Base-by-base conservation (phyloP, 2,797 vertebrate species). In the Lateolabrax maculatus region DNA sequence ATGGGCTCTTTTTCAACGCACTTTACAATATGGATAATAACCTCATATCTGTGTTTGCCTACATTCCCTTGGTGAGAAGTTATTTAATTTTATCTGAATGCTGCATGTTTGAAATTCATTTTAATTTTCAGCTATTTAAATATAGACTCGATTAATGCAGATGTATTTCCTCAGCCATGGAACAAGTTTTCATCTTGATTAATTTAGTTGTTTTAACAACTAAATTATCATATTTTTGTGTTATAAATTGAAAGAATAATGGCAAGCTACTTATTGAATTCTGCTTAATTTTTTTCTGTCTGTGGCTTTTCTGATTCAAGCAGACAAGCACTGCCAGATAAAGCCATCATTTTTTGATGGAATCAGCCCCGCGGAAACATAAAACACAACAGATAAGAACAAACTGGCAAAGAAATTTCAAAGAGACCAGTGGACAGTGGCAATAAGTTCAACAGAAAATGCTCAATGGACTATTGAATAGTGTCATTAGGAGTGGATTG, bases 401-500 rank as follows among this genome's bases (percentile, higher is more conserved):
- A 62, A 39, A 53, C 41, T 21, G 63, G 61, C n/a, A 39, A 61
- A 76, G 53, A 48, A 37, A 71, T 77, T 48, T 51, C 27, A 51
- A 71, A 39, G 67, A 68, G 60, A 75, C 72, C 66, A 31, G 64
- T 12, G 13, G 66, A 71, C 66, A 43, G 49, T 39, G 43, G 49
- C 68, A 67, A 70, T 68, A 72, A 65, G 52, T 89, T 78, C 64
- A 84, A 51, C 68, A 51, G 52, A 44, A 71, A 86, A 69, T 67
- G 75, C 68, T 89, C 84, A 80, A 77, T 79, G 77, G 73, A 71
- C 71, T 61, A 79, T 74, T 80, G 83, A 85, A 79, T 68, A 49
- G 72, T 49, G 55, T 85, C 79, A 86, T 90, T 84, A 86, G 66
- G 23, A 76, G 72, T 46, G 46, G 72, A 79, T 74, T 75, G 79